These are phyloP conservation scores for Rhodeus uyekii DNA, from an alignment of 2,797 vertebrate species.

Conservation along the genomic window DNA sequence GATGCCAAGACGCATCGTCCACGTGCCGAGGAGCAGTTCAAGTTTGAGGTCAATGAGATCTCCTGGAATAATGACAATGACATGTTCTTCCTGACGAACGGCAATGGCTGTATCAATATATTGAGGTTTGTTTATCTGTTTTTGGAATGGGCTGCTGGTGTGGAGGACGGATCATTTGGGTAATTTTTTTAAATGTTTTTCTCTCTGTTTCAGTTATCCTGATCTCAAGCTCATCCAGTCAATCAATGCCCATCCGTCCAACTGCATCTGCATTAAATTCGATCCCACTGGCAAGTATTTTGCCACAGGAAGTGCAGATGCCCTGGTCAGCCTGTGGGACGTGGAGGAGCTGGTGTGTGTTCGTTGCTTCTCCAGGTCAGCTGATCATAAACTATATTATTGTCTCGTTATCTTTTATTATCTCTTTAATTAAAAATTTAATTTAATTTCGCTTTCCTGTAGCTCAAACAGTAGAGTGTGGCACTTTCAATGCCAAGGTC, in stretches of 20 bases:
- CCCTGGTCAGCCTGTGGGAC: constrained; percentile 94
- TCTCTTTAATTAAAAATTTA: no score
- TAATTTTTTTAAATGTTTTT: neutral
- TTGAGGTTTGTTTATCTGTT: constrained; percentile 79
- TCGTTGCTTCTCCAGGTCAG: constrained; percentile 94
- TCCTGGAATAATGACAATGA: constrained; percentile 99
- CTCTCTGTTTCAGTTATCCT: constrained; percentile 83
- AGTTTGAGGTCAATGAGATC: constrained; percentile 99
- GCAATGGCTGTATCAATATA: constrained; percentile 97
- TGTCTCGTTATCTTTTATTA: no score
- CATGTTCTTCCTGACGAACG: constrained; percentile 98
- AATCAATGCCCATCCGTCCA: constrained; percentile 97
- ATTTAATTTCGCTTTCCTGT: no score
- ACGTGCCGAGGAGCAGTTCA: constrained; percentile 95
- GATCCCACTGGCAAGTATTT: constrained; percentile 97
- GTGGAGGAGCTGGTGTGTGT: constrained; percentile 96
- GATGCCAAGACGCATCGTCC: constrained; percentile 94
- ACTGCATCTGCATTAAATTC: constrained; percentile 99
- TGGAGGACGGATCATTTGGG: rapidly evolving
- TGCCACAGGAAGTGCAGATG: constrained; percentile 95
- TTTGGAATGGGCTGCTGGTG: neutral
- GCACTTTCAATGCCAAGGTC: no score
- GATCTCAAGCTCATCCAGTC: constrained; percentile 98
- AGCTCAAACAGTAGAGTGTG: no score
- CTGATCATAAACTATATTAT: neutral